Percentiles rank a stretch among this genome's conserved stretches.
Evolutionary conservation across 2,888 invertebrate genomes (phyloP).

Genomic region (Drosophila gaucha): DNA sequence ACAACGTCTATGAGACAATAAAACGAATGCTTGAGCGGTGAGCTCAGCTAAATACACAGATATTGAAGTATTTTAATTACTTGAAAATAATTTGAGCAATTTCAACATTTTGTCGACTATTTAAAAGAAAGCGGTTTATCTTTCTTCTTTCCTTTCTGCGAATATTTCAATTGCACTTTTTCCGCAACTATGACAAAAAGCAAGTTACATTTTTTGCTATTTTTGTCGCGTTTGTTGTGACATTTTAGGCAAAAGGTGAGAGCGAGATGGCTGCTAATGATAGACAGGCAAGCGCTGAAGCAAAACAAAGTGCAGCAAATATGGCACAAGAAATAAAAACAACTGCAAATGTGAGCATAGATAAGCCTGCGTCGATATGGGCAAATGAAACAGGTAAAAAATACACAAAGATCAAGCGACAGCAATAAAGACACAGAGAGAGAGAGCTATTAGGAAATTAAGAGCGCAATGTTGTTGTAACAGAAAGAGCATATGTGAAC

Average conservation of each 20-base stretch:
- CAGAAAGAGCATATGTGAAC: neutral
- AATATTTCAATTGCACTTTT: slow-evolving; percentile 38
- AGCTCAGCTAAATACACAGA: slow-evolving; percentile 37
- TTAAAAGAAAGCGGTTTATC: slow-evolving; percentile 43
- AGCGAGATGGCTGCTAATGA: slow-evolving; percentile 28
- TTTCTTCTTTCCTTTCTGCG: neutral
- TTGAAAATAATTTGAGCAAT: slow-evolving; percentile 28
- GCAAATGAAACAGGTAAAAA: slow-evolving; percentile 49
- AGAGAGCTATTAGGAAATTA: neutral
- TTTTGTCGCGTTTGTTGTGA: slow-evolving; percentile 41
- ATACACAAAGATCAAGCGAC: slow-evolving; percentile 2
- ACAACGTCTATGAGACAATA: slow-evolving; percentile 36
- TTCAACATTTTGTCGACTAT: slow-evolving; percentile 19
- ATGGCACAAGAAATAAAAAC: slow-evolving; percentile 49
- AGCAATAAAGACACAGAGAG: neutral
- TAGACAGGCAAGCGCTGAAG: slow-evolving; percentile 41
- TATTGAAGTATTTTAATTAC: slow-evolving; percentile 53
- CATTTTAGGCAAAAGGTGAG: slow-evolving; percentile 39
- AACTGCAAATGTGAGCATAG: slow-evolving; percentile 29
- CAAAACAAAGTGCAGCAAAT: slow-evolving; percentile 52
- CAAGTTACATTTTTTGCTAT: slow-evolving; percentile 49
- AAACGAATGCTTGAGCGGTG: slow-evolving; percentile 40
- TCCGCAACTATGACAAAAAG: slow-evolving; percentile 39
- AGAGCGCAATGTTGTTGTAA: slow-evolving; percentile 7
- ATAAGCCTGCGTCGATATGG: slow-evolving; percentile 38